These are phyloP conservation scores for Matsumurasca onukii DNA, from an alignment of 1,140 invertebrate genomes.

Conservation along the genomic window DNA sequence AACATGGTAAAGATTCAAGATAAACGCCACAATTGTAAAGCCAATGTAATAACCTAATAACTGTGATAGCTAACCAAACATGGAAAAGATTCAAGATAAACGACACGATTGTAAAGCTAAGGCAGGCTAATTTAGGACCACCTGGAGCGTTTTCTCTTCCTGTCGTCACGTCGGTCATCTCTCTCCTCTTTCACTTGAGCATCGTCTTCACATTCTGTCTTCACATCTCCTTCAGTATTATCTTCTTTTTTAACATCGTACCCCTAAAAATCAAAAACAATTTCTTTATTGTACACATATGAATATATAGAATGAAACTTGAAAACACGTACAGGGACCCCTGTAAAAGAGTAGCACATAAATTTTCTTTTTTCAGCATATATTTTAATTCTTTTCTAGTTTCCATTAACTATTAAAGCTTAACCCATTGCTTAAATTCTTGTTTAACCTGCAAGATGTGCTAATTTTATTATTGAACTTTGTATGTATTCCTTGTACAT, in stretches of 20 bases:
- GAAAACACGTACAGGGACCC: no score
- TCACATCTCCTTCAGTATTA: slow-evolving; percentile 24
- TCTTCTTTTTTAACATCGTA: slow-evolving; percentile 25
- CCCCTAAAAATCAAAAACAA: not conserved
- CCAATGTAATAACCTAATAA: not conserved
- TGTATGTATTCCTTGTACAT: no score
- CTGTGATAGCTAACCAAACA: not conserved
- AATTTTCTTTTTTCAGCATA: not conserved
- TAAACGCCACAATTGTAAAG: not conserved
- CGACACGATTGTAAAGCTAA: not conserved
- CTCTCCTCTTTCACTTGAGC: slow-evolving; percentile 42
- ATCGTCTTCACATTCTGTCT: slow-evolving; percentile 42
- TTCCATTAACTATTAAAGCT: not conserved
- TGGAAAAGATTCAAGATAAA: not conserved
- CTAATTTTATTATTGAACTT: no score
- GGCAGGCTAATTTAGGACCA: slow-evolving; percentile 50
- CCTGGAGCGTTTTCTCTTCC: slow-evolving; percentile 39
- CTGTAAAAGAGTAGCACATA: no score
- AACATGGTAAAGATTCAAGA: not conserved
- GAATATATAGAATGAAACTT: not conserved
- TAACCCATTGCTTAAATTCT: no score
- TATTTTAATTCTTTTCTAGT: not conserved
- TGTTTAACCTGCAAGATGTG: no score
- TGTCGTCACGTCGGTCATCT: slow-evolving; percentile 37
- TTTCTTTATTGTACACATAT: not conserved